A percentile compares a stretch with the other conserved stretches of the same genome.
Conservation (phyloP, 2,797 vertebrate genomes). For the Echiichthys vipera region DNA sequence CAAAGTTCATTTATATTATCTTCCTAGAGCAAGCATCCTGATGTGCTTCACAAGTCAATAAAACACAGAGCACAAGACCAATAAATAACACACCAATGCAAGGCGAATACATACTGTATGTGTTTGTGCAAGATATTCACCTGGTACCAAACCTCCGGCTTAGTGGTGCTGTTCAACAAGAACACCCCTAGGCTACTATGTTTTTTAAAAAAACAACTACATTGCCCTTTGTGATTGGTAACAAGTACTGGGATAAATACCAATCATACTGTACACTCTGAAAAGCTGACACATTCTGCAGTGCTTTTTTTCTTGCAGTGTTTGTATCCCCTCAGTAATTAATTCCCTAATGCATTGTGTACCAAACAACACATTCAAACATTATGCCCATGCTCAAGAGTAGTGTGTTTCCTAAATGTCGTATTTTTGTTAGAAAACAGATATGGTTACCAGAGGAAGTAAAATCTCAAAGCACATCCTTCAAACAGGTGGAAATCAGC, state of each 20-base stretch:
- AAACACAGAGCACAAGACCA: not conserved
- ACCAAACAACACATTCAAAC: not conserved
- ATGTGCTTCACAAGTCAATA: not conserved
- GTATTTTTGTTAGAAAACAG: constrained; percentile 8
- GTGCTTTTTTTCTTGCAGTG: not conserved
- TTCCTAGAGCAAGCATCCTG: not conserved
- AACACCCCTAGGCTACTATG: not conserved
- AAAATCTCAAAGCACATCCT: constrained; percentile 27
- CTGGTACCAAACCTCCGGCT: not conserved
- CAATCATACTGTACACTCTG: not conserved
- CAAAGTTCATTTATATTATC: not conserved
- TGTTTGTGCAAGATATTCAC: not conserved
- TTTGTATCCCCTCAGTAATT: not conserved
- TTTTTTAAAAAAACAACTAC: no score
- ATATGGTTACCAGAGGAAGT: constrained; percentile 30
- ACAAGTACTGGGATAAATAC: not conserved
- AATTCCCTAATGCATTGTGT: not conserved
- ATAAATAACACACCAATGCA: not conserved
- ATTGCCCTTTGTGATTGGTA: not conserved
- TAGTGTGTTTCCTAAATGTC: not conserved
- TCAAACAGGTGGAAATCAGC: constrained; percentile 66
- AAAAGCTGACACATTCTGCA: not conserved
- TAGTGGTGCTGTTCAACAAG: not conserved
- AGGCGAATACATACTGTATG: not conserved
- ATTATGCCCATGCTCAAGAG: not conserved